Percentiles rank a stretch among this genome's conserved stretches.
Evolutionary conservation across 2,797 vertebrate genomes (phyloP).

Genomic region (Xiphorhynchus erythropygius): DNA sequence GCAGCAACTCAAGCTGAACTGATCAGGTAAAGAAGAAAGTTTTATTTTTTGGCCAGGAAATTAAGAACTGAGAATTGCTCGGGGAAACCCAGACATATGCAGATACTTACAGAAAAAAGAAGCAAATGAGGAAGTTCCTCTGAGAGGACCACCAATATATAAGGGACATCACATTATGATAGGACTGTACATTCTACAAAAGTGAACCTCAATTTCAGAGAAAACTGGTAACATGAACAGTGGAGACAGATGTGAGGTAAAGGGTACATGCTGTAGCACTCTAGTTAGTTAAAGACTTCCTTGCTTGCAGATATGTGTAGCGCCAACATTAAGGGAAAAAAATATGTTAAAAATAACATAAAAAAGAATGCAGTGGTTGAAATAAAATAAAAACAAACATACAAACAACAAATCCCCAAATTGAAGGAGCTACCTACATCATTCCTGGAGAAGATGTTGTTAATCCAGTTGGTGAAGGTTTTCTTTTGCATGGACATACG

Average conservation of each 20-base stretch:
- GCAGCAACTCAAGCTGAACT: background rate
- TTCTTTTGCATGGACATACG: conserved; percentile 89
- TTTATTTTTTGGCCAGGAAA: background rate
- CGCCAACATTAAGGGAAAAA: background rate
- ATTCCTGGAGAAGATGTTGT: conserved; percentile 83
- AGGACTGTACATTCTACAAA: background rate
- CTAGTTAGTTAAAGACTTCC: background rate
- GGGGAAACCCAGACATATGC: background rate
- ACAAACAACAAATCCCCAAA: background rate
- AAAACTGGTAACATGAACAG: background rate
- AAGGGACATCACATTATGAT: background rate
- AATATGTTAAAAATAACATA: rapidly evolving
- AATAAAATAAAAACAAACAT: background rate
- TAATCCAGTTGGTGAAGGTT: conserved; percentile 94
- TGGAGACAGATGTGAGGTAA: background rate
- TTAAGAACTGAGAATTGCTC: background rate
- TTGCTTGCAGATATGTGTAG: background rate
- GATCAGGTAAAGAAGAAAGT: background rate
- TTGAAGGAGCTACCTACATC: conserved; percentile 68
- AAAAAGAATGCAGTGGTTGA: background rate
- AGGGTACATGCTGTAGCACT: background rate
- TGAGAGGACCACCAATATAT: background rate
- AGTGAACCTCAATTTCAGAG: background rate
- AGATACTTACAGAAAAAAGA: background rate
- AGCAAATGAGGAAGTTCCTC: background rate